Conservation (phyloP, 2,113 vertebrate species). For the Alligator mississippiensis region DNA sequence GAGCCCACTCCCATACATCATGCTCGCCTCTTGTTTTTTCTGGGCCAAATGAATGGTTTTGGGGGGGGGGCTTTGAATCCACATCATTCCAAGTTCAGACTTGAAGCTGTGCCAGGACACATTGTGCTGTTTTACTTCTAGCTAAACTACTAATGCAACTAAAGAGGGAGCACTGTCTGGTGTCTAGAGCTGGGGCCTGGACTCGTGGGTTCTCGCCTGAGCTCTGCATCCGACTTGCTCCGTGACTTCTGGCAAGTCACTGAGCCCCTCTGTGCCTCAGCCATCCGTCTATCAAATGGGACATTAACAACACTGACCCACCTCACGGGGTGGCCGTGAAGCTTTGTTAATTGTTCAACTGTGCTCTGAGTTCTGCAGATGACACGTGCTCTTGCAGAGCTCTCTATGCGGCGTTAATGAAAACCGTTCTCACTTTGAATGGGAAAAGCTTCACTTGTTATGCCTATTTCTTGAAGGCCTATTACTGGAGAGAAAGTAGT, state of each 20-base stretch:
- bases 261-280: background rate
- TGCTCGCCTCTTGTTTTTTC: background rate
- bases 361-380: background rate
- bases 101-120: background rate
- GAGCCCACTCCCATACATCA: background rate
- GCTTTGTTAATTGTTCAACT: slow-evolving; percentile 19
- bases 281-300: background rate
- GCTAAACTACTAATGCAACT: background rate
- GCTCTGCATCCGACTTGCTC: background rate
- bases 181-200: background rate
- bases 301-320: background rate
- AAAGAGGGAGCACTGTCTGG: background rate
- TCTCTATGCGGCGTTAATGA: background rate
- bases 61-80: background rate
- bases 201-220: background rate
- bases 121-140: background rate
- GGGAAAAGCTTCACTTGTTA: slow-evolving; percentile 52
- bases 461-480: slow-evolving; percentile 83
- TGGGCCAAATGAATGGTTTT: background rate
- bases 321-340: background rate
- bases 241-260: background rate
- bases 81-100: background rate
- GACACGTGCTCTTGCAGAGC: background rate
- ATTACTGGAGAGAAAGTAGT: slow-evolving; percentile 96
- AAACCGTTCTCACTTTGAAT: background rate